Conservation (phyloP, 2,888 invertebrate genomes). For the Sylvicola fuscatus region DNA sequence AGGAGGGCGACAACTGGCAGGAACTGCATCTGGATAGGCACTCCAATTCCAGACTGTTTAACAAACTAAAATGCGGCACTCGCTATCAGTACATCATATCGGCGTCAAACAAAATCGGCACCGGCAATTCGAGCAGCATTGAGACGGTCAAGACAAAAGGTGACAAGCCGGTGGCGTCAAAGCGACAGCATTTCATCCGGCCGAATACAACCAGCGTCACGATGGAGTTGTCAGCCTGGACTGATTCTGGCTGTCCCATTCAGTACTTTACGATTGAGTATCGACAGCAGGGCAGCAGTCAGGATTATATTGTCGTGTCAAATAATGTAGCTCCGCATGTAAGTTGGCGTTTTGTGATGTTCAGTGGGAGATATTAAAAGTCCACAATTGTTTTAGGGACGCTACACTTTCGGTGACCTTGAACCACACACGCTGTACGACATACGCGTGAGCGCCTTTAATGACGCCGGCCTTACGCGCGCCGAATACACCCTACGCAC, state of each 20-base stretch:
- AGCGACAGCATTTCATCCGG: conserved; percentile 45
- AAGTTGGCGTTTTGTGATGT: conserved; percentile 5
- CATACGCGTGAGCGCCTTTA: conserved; percentile 35
- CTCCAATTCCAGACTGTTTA: conserved; percentile 40
- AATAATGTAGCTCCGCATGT: conserved; percentile 28
- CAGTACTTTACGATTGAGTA: conserved; percentile 36
- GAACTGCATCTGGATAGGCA: conserved; percentile 29
- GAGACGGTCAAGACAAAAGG: conserved; percentile 55
- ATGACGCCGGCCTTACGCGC: conserved; percentile 39
- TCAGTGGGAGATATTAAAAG: conserved; percentile 4
- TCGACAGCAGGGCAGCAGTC: conserved; percentile 15
- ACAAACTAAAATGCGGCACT: conserved; percentile 56
- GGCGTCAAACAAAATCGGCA: conserved; percentile 56
- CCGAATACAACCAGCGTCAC: conserved; percentile 58
- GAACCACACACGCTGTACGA: conserved; percentile 30
- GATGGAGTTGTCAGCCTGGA: conserved; percentile 58
- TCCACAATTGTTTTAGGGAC: conserved; percentile 18
- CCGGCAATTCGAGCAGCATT: conserved; percentile 43
- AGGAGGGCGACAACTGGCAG: conserved; percentile 32
- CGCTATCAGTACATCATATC: conserved; percentile 52
- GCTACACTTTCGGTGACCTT: conserved; percentile 17
- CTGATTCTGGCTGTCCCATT: conserved; percentile 62
- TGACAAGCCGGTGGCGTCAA: conserved; percentile 43
- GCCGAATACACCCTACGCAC: conserved; percentile 36
- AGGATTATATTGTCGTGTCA: conserved; percentile 27